Conservation (phyloP, 1,140 invertebrate species). For the Drosophila subpulchrella region DNA sequence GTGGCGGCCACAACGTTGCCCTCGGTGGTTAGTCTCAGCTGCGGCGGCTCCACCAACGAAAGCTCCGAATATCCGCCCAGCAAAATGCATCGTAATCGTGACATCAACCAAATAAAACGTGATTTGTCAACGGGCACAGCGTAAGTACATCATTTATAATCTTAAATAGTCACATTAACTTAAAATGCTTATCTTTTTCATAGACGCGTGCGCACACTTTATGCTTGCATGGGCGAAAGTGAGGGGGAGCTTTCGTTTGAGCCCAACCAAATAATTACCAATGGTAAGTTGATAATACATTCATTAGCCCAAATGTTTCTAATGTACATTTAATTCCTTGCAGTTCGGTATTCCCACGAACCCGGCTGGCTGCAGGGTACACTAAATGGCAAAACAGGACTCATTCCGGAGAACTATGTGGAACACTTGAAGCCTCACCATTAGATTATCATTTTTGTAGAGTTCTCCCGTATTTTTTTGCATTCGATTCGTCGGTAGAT, state of each 20-base stretch:
- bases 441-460: slow-evolving; percentile 36
- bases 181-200: slow-evolving; percentile 29
- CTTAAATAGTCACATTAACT: neutral
- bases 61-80: slow-evolving; percentile 75
- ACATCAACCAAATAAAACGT: slow-evolving; percentile 80
- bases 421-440: slow-evolving; percentile 86
- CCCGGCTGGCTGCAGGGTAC: slow-evolving; percentile 98
- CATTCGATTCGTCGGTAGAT: neutral
- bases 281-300: slow-evolving; percentile 89
- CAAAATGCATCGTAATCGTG: slow-evolving; percentile 83
- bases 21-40: slow-evolving; percentile 55
- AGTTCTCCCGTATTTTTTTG: slow-evolving; percentile 13
- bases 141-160: slow-evolving; percentile 54
- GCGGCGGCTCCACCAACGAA: slow-evolving; percentile 67
- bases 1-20: slow-evolving; percentile 71
- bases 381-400: slow-evolving; percentile 95
- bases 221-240: slow-evolving; percentile 97
- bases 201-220: slow-evolving; percentile 95
- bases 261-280: slow-evolving; percentile 98
- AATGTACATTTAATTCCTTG: slow-evolving; percentile 4
- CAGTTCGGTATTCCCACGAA: slow-evolving; percentile 95
- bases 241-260: slow-evolving; percentile 98
- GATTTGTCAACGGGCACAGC: slow-evolving; percentile 78
- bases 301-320: neutral
- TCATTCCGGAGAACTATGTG: slow-evolving; percentile 99